Base-by-base conservation (phyloP, 2,888 invertebrate species). In the Ophion ellenae region DNA sequence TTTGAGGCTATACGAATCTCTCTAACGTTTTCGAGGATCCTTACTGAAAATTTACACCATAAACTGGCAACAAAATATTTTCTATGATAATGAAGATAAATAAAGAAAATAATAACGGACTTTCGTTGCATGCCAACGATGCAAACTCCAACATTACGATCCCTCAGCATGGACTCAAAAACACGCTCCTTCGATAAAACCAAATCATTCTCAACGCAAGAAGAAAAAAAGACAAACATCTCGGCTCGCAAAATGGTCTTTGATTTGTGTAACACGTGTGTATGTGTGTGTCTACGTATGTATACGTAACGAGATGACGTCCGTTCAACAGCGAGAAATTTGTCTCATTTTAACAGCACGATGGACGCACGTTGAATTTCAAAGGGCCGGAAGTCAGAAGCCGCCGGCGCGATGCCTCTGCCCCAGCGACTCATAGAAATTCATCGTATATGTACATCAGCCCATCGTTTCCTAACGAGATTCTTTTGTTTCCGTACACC, bases 381-480 rank as follows among this genome's bases (percentile, higher is more conserved):
- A 83, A 83, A 81, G 78, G 75, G 83, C 84, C 85, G 86, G 84
- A 86, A 87, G 81, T 71, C 75, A 66, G 81, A 85, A 74, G 59
- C 78, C 70, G 69, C 61, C 69, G 67, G 63, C 63, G 59, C 73
- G 73, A 84, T 71, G 81, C 81, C 71, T 84, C 87, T 80, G 63
- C n/a, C 67, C 80, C 53, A 28, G 69, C 71, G 80, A 73, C 85
- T 83, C 80, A 80, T 81, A 80, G 74, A 85, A 83, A 86, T 86
- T 86, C 85, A 85, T 86, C 86, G 86, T 86, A 75, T 81, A 81
- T 66, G 32, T 61, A 61, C 61, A 57, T 81, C 66, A 59, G 75
- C 75, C 71, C 78, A 85, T 85, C 86, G 85, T 83, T 77, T 85
- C 79, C 83, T 80, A 81, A 85, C 80, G 85, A 86, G 86, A 86